phyloP scores from a whole-genome alignment of 2,797 vertebrate genomes.

The Sphenopsis melanotis region DNA sequence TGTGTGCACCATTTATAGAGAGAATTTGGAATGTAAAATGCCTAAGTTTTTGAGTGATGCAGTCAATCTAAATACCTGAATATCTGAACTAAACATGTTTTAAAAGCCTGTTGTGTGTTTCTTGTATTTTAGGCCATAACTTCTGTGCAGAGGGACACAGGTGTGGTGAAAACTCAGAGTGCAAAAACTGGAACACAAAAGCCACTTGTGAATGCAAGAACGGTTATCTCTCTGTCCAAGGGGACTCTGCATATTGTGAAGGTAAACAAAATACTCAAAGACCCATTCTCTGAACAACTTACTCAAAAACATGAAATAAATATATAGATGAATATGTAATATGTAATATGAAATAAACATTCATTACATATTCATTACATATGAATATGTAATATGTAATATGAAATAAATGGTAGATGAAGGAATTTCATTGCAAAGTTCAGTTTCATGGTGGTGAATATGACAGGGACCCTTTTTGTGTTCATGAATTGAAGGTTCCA shows the following conservation, averaged over 20 bases:
- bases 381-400: no score
- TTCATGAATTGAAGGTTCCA: not conserved
- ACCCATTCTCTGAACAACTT: not conserved
- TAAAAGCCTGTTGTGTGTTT: not conserved
- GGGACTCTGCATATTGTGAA: conserved; percentile 91
- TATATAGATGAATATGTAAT: no score
- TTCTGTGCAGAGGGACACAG: conserved; percentile 91
- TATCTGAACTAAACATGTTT: not conserved
- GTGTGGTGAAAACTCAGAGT: conserved; percentile 93
- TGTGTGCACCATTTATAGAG: not conserved
- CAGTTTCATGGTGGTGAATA: not conserved
- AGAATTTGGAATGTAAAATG: not conserved
- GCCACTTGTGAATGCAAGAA: conserved; percentile 91
- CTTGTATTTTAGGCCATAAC: conserved; percentile 84
- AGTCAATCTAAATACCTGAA: not conserved
- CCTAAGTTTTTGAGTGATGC: not conserved
- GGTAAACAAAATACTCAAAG: conserved; percentile 75
- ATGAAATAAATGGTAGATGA: not conserved
- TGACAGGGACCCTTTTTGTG: not conserved
- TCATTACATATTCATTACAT: no score
- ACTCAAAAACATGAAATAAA: not conserved
- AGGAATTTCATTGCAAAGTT: not conserved
- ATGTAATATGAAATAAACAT: not conserved
- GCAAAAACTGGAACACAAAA: conserved; percentile 90
- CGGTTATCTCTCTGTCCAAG: conserved; percentile 86